Conservation (phyloP, 1,140 invertebrate genomes). For the Drosophila subobscura region DNA sequence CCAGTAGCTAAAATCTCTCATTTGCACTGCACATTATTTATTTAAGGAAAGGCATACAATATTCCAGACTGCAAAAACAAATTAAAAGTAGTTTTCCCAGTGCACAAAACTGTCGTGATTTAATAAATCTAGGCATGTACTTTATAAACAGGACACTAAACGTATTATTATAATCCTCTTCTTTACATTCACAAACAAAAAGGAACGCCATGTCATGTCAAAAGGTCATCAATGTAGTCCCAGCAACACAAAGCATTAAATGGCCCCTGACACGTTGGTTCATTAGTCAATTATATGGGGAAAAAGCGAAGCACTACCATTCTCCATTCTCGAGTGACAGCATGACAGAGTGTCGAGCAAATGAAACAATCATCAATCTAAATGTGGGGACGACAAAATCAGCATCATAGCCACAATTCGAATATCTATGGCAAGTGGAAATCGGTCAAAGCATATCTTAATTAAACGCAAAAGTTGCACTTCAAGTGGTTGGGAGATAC, state of each 20-base stretch:
- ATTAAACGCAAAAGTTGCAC: slow-evolving; percentile 11
- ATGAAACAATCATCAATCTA: slow-evolving; percentile 49
- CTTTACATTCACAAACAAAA: too few species aligned
- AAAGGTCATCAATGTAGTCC: slow-evolving; percentile 24
- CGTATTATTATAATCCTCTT: too few species aligned
- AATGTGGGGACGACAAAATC: slow-evolving; percentile 2
- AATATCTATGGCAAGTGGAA: slow-evolving; percentile 8
- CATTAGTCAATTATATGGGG: slow-evolving; percentile 45
- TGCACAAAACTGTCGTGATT: too few species aligned
- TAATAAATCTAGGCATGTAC: too few species aligned
- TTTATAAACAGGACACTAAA: too few species aligned
- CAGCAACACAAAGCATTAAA: slow-evolving; percentile 11
- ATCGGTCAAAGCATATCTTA: slow-evolving; percentile 12
- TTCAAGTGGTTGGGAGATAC: too few species aligned
- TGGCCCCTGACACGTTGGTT: slow-evolving; percentile 41
- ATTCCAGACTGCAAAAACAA: too few species aligned
- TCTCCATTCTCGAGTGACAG: neutral
- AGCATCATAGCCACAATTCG: neutral
- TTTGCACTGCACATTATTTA: too few species aligned
- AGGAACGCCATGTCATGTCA: slow-evolving; percentile 9
- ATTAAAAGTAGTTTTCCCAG: too few species aligned
- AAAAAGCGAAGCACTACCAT: slow-evolving; percentile 4
- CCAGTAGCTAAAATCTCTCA: too few species aligned
- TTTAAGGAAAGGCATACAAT: too few species aligned
- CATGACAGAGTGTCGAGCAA: slow-evolving; percentile 33